These are phyloP conservation scores for Littorina saxatilis DNA, from an alignment of 1,140 invertebrate genomes.

Conservation along the genomic window DNA sequence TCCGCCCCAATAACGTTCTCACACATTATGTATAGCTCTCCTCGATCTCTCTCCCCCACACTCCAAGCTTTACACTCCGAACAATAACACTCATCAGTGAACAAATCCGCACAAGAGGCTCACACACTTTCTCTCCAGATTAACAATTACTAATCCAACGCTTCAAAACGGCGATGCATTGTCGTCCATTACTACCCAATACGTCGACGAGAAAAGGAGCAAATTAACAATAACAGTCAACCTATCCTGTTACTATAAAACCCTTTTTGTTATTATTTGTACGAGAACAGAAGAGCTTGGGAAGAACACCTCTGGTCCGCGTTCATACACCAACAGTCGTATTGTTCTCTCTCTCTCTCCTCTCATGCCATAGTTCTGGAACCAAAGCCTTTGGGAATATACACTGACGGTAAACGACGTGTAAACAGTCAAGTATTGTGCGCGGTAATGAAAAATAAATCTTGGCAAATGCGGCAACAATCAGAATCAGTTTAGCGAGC, in stretches of 20 bases:
- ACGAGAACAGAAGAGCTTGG: too few relatives aligned
- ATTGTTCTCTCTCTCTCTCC: too few relatives aligned
- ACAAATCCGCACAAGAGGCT: neutral
- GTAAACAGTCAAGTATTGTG: neutral
- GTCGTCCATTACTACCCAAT: neutral
- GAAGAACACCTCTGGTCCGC: too few relatives aligned
- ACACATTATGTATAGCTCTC: neutral
- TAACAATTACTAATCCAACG: neutral
- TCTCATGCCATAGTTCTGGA: too few relatives aligned
- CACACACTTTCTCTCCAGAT: neutral
- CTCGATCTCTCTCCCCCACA: neutral
- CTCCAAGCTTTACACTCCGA: neutral
- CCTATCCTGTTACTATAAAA: neutral
- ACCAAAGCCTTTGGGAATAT: neutral
- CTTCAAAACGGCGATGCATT: neutral
- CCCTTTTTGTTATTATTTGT: neutral
- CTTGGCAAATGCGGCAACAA: neutral
- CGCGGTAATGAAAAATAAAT: constrained; percentile 12
- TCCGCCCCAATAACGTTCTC: neutral
- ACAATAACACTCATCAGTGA: neutral
- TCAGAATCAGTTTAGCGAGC: neutral
- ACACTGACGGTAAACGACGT: neutral
- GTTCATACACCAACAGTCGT: too few relatives aligned
- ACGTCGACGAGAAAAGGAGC: neutral
- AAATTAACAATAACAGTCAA: constrained; percentile 4